phyloP scores from a whole-genome alignment of 2,113 vertebrate species.

The Xiphophorus maculatus region DNA sequence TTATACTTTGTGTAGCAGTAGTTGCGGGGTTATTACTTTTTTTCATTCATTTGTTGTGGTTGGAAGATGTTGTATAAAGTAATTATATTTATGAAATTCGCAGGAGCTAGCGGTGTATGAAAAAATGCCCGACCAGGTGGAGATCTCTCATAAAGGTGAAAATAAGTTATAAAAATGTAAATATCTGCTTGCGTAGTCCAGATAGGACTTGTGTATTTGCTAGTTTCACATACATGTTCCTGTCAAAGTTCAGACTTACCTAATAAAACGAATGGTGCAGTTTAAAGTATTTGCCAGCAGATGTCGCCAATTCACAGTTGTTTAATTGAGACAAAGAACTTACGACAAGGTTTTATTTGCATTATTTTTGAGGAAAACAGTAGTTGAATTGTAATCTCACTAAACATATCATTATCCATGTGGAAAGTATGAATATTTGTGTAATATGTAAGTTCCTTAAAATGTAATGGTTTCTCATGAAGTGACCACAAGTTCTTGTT shows the following conservation, averaged over 20 bases:
- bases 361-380: too few relatives aligned
- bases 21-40: too few relatives aligned
- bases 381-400: not conserved
- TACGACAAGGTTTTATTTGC: too few relatives aligned
- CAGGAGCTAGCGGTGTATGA: conserved; percentile 80
- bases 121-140: conserved; percentile 78
- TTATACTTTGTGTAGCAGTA: not conserved
- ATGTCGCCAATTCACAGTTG: not conserved
- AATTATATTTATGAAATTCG: not conserved
- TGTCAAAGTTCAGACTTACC: not conserved
- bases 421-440: not conserved
- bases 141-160: conserved; percentile 75
- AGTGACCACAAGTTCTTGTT: too few relatives aligned
- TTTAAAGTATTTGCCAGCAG: not conserved
- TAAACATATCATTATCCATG: not conserved
- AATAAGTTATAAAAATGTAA: not conserved
- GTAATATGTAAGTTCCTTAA: not conserved
- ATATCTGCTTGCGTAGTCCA: too few relatives aligned
- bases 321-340: too few relatives aligned
- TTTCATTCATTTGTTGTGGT: not conserved
- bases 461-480: not conserved
- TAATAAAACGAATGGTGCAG: too few relatives aligned
- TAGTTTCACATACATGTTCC: not conserved
- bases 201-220: not conserved
- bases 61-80: not conserved